Base-by-base conservation (phyloP, 2,113 vertebrate genomes). In the Noturus placidus region DNA sequence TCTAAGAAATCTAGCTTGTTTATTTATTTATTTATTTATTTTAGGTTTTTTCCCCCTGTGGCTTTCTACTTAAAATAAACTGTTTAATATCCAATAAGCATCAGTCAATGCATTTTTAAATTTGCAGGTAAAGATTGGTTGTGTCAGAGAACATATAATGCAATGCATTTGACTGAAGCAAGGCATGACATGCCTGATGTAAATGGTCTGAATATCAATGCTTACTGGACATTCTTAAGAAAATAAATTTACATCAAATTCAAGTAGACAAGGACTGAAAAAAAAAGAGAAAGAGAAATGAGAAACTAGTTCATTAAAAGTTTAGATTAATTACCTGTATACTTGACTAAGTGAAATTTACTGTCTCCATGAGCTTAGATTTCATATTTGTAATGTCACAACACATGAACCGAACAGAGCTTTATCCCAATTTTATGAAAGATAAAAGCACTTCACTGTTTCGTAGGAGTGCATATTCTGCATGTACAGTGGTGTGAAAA, bases 371-470 rank as follows among this genome's bases (percentile, higher is more conserved):
- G 2, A 77, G 22, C 61, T 50, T 56, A 22, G 9, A 10, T 59
- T 30, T 20, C 20, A 38, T 70, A 74, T 30, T 59, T 83, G 30
- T 35, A 72, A 87, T 80, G 25, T 30, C 81, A 69, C 65, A 54
- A 79, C 76, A 78, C 80, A 61, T 84, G 13, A 35, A 52, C 27
- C 46, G n/a, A n/a, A n/a, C 63, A 54, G 61, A 65, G 82, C 19
- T 69, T 61, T 77, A 77, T 50, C 69, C 85, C 69, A n/a, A 61
- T 87, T 78, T 87, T 69, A 70, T 89, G 69, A 87, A 78, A 61
- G 77, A 61, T 77, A 50, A 77, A 77, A 76, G 72, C 38, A 76
- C 72, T 52, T n/a, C 74, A 77, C 25, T 77, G 42, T 76, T 38
- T 27, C 15, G 72, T 27, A 7, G 78, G 67, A 30, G 76, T 38